Evolutionary conservation across 2,888 invertebrate genomes (phyloP).

Genomic region (Tiphia femorata): DNA sequence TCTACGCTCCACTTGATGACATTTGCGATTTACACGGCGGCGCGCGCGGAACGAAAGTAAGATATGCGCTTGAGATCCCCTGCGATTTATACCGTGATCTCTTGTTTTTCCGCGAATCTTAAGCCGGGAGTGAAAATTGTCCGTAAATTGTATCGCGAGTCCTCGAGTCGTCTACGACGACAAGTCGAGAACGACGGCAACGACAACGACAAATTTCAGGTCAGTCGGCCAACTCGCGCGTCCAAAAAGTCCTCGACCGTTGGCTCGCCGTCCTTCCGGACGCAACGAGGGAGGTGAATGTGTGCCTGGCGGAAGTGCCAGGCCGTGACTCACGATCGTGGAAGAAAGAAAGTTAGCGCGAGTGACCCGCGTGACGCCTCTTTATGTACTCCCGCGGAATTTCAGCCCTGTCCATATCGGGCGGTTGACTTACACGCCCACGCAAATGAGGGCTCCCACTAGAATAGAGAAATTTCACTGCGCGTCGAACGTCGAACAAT

Average conservation of each 20-base stretch:
- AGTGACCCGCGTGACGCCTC: background rate
- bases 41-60: too few species aligned
- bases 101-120: slow-evolving; percentile 9
- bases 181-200: too few species aligned
- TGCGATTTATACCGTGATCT: too few species aligned
- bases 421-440: slow-evolving; percentile 1
- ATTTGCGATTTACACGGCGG: too few species aligned
- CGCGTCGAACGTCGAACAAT: slow-evolving; percentile 50
- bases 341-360: slow-evolving; percentile 40
- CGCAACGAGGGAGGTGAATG: slow-evolving; percentile 22
- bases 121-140: slow-evolving; percentile 32
- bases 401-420: background rate
- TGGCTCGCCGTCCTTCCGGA: background rate
- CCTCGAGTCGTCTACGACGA: slow-evolving; percentile 3
- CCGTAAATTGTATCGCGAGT: slow-evolving; percentile 28
- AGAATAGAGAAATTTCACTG: background rate
- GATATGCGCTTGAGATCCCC: too few species aligned
- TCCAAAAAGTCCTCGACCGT: background rate
- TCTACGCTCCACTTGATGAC: too few species aligned
- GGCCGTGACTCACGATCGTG: slow-evolving; percentile 29
- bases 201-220: too few species aligned
- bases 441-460: background rate
- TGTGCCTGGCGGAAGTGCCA: slow-evolving; percentile 40
- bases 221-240: slow-evolving; percentile 46
- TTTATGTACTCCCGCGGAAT: slow-evolving; percentile 6